Evolutionary conservation across 2,797 vertebrate genomes (phyloP).

Genomic region (Philypnodon macrostomus): DNA sequence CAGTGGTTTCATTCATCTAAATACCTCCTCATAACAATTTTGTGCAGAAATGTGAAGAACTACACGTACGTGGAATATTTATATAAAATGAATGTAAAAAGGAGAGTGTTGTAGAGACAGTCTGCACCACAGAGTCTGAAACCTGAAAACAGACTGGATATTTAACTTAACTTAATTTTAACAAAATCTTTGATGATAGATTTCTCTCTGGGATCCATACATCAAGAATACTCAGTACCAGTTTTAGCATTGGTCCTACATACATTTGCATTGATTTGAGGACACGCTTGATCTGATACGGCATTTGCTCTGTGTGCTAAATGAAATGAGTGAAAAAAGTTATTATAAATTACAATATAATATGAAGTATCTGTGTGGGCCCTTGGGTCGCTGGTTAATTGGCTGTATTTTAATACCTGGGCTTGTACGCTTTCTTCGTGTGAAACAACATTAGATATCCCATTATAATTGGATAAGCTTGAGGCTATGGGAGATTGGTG

Average conservation of each 20-base stretch:
- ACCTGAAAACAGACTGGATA: conserved; percentile 1
- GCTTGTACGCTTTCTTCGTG: neutral
- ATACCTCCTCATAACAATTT: too few relatives aligned
- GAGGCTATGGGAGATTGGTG: neutral
- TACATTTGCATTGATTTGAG: conserved; percentile 5
- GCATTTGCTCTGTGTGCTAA: conserved; percentile 2
- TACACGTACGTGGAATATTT: too few relatives aligned
- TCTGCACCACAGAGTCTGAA: neutral
- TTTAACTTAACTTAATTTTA: neutral
- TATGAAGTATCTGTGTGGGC: conserved; percentile 7
- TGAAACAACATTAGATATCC: conserved; percentile 8
- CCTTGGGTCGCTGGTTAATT: conserved; percentile 4
- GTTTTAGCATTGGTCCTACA: conserved; percentile 3
- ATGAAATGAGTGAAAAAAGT: conserved; percentile 11
- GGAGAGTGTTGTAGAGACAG: too few relatives aligned
- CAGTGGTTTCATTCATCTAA: too few relatives aligned
- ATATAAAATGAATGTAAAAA: too few relatives aligned
- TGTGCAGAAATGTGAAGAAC: too few relatives aligned
- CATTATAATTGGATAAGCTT: conserved; percentile 8
- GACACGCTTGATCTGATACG: neutral
- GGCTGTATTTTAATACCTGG: conserved; percentile 12
- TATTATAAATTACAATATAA: conserved; percentile 10
- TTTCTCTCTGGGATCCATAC: conserved; percentile 3
- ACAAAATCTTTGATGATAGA: neutral
- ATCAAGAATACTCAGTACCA: conserved; percentile 1